A percentile compares a stretch with the other conserved stretches of the same genome.
Conservation (phyloP, 2,888 invertebrate species). For the Dryomyza anilis region DNA sequence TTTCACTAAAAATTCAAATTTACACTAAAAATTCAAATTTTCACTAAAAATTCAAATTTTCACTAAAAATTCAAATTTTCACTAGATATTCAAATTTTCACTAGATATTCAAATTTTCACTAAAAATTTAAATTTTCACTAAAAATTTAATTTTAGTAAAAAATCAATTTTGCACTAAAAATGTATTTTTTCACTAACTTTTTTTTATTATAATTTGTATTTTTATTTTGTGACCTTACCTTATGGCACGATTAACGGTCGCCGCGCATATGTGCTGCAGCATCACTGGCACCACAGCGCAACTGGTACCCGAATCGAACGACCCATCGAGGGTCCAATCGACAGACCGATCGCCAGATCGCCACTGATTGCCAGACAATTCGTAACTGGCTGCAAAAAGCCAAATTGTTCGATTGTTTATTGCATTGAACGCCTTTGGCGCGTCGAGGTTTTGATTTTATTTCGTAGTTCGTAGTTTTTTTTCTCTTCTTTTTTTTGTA, state of each 20-base stretch:
- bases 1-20: too few relatives aligned
- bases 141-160: too few relatives aligned
- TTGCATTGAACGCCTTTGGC: conserved; percentile 27
- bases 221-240: not conserved
- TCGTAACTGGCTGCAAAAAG: conserved; percentile 23
- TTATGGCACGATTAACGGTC: conserved; percentile 14
- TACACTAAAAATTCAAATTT: too few relatives aligned
- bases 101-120: too few relatives aligned
- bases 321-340: not conserved
- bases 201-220: too few relatives aligned
- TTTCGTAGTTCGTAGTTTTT: not conserved
- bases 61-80: too few relatives aligned
- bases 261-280: conserved; percentile 14
- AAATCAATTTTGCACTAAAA: too few relatives aligned
- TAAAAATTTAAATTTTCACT: too few relatives aligned
- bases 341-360: conserved; percentile 9
- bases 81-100: too few relatives aligned
- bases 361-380: not conserved
- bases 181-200: too few relatives aligned
- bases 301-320: not conserved
- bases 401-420: conserved; percentile 35
- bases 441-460: not conserved
- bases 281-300: not conserved
- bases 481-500: not conserved
- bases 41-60: too few relatives aligned